Percentiles rank a stretch among this genome's conserved stretches.
phyloP scores from a whole-genome alignment of 1,140 invertebrate species.

The Myzus persicae region DNA sequence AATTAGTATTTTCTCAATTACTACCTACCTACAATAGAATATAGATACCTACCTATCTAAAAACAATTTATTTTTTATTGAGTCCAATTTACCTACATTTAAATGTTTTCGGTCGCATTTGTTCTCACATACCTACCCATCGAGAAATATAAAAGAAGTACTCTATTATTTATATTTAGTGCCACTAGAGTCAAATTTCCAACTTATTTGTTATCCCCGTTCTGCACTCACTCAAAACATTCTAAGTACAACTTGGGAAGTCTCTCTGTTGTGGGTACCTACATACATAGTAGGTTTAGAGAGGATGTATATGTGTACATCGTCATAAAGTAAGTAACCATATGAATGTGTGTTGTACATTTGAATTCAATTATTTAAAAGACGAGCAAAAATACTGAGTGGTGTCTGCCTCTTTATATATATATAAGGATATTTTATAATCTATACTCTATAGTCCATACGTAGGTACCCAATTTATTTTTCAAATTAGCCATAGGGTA shows the following conservation, averaged over 20 bases:
- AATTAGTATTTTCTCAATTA: no score
- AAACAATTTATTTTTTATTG: no score
- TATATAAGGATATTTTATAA: not conserved
- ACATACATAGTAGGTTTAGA: no score
- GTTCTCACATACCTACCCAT: no score
- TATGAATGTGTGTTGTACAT: no score
- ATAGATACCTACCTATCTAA: no score
- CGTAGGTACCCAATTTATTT: not conserved
- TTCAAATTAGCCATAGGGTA: not conserved
- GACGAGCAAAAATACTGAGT: no score
- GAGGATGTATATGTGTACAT: no score
- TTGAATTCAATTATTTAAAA: no score
- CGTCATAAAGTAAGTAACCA: no score
- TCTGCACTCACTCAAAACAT: not conserved
- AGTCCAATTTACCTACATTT: not conserved
- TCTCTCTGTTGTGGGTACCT: no score
- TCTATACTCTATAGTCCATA: not conserved
- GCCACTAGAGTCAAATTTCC: not conserved
- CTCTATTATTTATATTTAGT: not conserved
- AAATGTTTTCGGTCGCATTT: not conserved
- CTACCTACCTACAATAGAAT: no score
- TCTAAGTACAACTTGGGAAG: not conserved
- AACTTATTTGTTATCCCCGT: not conserved
- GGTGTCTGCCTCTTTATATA: not conserved
- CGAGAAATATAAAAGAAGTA: not conserved